Base-by-base conservation (phyloP, 2,888 invertebrate species). In the Microctonus aethiopoides region DNA sequence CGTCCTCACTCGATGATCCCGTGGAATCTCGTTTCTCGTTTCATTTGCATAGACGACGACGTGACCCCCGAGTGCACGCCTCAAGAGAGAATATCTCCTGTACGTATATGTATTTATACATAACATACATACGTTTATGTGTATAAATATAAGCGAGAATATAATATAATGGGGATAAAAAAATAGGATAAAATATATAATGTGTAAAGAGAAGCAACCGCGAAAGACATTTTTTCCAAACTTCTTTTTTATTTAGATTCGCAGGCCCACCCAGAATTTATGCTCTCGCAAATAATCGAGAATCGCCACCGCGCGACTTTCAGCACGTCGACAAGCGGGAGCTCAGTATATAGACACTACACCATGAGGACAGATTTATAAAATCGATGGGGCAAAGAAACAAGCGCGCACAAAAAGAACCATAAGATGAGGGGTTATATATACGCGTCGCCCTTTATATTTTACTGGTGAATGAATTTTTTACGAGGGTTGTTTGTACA, bases 1-100 rank as follows among this genome's bases (percentile, higher is more conserved):
- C 52, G 62, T 57, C 57, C 56, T 59, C 66, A 60, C 71, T 64
- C 70, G 72, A 74, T 75, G 74, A 76, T 76, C 71, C 75, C 56
- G 66, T 71, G 74, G 79, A 78, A 79, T 76, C 76, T 75, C 63
- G 76, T 73, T 70, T 79, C 76, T 77, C 77, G 72, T 77, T 76
- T 80, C 75, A 81, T 81, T 81, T 81, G 78, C 81, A 81, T 81
- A 79, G 76, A 75, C 77, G 78, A 74, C 77, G 78, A 77, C 76
- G 77, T 81, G 80, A 80, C 80, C 80, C 77, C 72, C 69, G 72
- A 56, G 67, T 71, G 73, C 70, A 70, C 72, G 70, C 71, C 61
- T 69, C 64, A 66, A 75, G 26, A 52, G 36, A 66, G 63, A 63
- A 70, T 64, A 67, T 68, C 46, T 68, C 59, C 26, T 22, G 54